These are phyloP conservation scores for Trachythela sp. DNA, from an alignment of 64 coral and sea anemone species.

Conservation along the genomic window DNA sequence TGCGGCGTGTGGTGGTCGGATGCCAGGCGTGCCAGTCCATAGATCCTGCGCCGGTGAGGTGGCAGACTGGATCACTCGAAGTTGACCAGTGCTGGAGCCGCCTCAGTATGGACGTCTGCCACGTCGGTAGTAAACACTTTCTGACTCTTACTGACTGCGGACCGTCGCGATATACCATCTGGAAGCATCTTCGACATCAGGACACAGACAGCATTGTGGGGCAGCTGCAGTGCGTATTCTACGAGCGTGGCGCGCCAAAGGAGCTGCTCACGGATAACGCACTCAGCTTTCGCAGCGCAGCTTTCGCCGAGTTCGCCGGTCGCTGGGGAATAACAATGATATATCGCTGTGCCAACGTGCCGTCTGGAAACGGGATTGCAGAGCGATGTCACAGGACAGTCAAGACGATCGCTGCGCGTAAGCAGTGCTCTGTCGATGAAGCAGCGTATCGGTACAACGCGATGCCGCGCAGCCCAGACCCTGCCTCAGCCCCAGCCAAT, in stretches of 20 bases:
- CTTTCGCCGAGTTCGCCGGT: not conserved
- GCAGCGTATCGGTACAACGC: slow-evolving; percentile 18
- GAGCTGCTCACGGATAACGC: slow-evolving; percentile 30
- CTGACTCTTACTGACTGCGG: not conserved
- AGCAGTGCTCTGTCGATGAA: not conserved
- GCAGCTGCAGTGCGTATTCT: slow-evolving; percentile 6
- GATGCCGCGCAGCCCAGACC: not conserved
- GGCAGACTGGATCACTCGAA: not conserved
- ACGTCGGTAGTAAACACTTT: not conserved
- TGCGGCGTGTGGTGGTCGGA: not conserved
- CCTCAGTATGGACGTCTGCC: not conserved
- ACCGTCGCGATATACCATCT: not conserved
- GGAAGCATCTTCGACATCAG: not conserved
- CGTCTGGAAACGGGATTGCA: slow-evolving; percentile 17
- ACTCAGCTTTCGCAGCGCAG: not conserved
- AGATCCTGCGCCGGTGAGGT: not conserved
- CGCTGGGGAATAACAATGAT: not conserved
- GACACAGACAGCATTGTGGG: not conserved
- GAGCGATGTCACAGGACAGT: slow-evolving; percentile 2
- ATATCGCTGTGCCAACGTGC: not conserved
- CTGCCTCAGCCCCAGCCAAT: not conserved
- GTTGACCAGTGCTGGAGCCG: not conserved
- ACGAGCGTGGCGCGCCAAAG: not conserved
- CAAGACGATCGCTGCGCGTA: slow-evolving; percentile 16
- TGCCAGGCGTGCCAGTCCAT: not conserved